Conservation (phyloP, 2,797 vertebrate species). For the Esox lucius region DNA sequence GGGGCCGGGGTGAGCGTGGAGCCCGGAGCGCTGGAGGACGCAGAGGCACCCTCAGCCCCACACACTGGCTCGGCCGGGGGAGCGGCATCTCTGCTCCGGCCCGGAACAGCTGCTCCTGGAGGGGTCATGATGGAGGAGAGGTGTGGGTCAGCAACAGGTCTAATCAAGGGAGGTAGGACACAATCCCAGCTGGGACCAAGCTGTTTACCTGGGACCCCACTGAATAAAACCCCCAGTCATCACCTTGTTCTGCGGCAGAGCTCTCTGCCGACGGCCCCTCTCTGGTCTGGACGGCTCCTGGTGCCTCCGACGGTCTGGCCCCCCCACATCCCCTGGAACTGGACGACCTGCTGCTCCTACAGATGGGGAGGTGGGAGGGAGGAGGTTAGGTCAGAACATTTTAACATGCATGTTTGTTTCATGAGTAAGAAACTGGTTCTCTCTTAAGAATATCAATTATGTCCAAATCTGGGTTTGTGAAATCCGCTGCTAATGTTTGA, state of each 20-base stretch:
- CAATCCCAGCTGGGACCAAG: neutral
- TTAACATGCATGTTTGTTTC: neutral
- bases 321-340: conserved; percentile 82
- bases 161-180: no score
- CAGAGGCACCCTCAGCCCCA: conserved; percentile 45
- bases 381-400: neutral
- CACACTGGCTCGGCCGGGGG: conserved; percentile 41
- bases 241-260: conserved; percentile 70
- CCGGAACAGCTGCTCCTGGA: conserved; percentile 39
- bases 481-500: neutral
- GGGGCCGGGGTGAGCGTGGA: conserved; percentile 19
- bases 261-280: conserved; percentile 59
- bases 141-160: neutral
- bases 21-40: conserved; percentile 31
- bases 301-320: conserved; percentile 74
- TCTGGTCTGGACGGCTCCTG: conserved; percentile 54
- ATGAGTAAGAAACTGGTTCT: neutral
- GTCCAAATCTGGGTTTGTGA: neutral
- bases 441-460: neutral
- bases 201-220: neutral
- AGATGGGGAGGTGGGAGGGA: neutral
- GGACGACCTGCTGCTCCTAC: conserved; percentile 88
- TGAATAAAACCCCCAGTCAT: conserved; percentile 27
- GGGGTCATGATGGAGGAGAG: neutral
- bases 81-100: conserved; percentile 31